Evolutionary conservation across 2,113 vertebrate genomes (phyloP).

Genomic region (Bubo blakistoni): DNA sequence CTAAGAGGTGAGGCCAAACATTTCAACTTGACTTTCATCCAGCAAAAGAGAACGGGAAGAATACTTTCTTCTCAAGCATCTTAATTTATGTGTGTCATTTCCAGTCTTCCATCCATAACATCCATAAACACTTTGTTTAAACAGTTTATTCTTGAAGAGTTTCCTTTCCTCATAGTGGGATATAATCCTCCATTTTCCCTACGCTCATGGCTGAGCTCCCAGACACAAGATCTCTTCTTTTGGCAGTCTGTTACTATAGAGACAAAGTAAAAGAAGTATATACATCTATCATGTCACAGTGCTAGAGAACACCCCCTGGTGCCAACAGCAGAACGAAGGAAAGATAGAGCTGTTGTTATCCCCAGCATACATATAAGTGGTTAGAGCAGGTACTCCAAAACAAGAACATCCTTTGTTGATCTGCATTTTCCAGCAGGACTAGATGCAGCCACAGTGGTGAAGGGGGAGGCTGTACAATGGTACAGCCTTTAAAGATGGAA

Average conservation of each 20-base stretch:
- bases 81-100: background rate
- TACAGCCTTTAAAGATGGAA: background rate
- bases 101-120: background rate
- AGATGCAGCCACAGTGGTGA: background rate
- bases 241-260: slow-evolving; percentile 15
- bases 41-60: background rate
- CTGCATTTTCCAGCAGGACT: background rate
- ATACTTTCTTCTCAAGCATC: background rate
- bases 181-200: background rate
- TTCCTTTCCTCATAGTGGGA: background rate
- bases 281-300: background rate
- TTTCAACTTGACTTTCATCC: background rate
- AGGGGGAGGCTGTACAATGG: background rate
- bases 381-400: background rate
- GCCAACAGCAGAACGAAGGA: background rate
- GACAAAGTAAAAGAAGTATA: background rate
- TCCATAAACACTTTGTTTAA: background rate
- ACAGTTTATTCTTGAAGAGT: background rate
- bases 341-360: background rate
- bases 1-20: background rate
- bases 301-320: background rate
- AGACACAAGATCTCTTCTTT: background rate
- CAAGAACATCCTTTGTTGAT: background rate
- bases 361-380: background rate
- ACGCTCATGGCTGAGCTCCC: background rate